These are phyloP conservation scores for Uloborus plumipes DNA, from an alignment of 2,888 invertebrate genomes.

Conservation along the genomic window DNA sequence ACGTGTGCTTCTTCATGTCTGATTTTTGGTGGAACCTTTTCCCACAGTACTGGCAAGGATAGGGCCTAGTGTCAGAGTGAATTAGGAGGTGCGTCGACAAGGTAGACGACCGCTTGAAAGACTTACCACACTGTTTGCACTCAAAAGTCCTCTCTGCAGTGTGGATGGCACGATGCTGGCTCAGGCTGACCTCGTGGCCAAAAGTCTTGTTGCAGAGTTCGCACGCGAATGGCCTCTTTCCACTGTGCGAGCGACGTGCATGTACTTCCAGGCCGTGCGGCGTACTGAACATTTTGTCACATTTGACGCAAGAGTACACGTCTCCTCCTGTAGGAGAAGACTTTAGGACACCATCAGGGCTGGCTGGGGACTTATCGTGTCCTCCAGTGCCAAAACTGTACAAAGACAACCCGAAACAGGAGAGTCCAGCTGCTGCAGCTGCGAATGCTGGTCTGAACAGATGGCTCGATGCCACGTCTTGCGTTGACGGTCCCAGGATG, in stretches of 20 bases:
- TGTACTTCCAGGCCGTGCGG: conserved; percentile 98
- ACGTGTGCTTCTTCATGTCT: conserved; percentile 99
- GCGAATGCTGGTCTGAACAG: conserved; percentile 40
- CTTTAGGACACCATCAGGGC: conserved; percentile 37
- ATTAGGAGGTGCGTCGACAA: conserved; percentile 97
- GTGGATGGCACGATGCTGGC: conserved; percentile 94
- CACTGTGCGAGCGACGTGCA: conserved; percentile 86
- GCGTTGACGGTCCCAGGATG: neutral
- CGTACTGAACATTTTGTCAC: conserved; percentile 98
- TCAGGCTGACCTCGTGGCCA: conserved; percentile 95
- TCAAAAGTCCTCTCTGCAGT: conserved; percentile 80
- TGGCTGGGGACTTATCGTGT: conserved; percentile 19
- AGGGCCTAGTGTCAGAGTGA: conserved; percentile 80
- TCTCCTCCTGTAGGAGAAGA: conserved; percentile 42
- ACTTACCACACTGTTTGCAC: conserved; percentile 94
- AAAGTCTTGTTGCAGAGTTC: conserved; percentile 98
- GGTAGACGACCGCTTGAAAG: conserved; percentile 95
- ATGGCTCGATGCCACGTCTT: conserved; percentile 3
- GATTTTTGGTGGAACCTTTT: conserved; percentile 99
- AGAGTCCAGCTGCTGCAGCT: conserved; percentile 37
- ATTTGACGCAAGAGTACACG: conserved; percentile 94
- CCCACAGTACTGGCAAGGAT: conserved; percentile 77
- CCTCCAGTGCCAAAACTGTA: conserved; percentile 43
- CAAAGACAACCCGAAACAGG: conserved; percentile 58
- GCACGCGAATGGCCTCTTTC: conserved; percentile 93